phyloP scores from a whole-genome alignment of 2,113 vertebrate genomes.

The Plecturocebus donacophilus region DNA sequence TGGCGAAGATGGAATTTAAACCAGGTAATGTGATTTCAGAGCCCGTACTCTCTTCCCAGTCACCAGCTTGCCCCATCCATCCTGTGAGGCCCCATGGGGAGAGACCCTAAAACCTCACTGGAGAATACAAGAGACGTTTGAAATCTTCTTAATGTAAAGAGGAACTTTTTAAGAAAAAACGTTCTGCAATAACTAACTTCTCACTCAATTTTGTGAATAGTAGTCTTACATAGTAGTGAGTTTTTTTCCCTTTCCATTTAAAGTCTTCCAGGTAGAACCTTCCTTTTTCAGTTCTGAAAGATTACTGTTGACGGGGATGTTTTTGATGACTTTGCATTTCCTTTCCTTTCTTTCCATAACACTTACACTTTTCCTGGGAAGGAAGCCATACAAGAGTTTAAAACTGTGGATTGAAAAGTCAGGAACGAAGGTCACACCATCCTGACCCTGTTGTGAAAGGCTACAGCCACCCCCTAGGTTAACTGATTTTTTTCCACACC shows the following conservation, averaged over 20 bases:
- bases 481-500: neutral
- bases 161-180: neutral
- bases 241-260: neutral
- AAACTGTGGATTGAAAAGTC: conserved; percentile 25
- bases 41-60: neutral
- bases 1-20: neutral
- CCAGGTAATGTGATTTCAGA: neutral
- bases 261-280: neutral
- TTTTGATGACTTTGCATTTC: conserved; percentile 24
- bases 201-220: neutral
- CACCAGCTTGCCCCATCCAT: neutral
- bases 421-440: neutral
- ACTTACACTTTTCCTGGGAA: neutral
- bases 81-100: neutral
- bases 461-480: neutral
- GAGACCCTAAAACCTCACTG: neutral
- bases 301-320: neutral
- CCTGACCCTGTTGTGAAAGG: conserved; percentile 37
- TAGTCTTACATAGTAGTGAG: neutral
- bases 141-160: neutral
- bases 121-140: neutral
- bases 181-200: neutral
- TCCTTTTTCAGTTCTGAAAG: conserved; percentile 21
- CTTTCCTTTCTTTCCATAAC: conserved; percentile 26
- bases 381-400: neutral